Evolutionary conservation across 2,888 invertebrate species (phyloP).

Genomic region (Tiliacea citrago): DNA sequence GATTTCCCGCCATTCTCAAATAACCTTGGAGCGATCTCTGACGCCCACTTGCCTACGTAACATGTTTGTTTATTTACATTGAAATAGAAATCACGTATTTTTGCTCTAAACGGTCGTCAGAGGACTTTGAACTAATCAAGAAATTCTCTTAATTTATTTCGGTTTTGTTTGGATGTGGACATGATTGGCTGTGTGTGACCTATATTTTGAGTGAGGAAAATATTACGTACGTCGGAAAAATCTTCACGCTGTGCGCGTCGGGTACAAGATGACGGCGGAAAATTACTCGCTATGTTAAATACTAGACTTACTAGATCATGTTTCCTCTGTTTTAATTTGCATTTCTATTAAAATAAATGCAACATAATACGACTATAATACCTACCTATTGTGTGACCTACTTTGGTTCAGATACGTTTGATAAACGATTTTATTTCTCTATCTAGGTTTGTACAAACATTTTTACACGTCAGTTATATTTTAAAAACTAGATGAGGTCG

Average conservation of each 20-base stretch:
- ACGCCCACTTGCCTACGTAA: slow-evolving; percentile 81
- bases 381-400: not conserved
- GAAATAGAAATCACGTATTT: slow-evolving; percentile 77
- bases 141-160: slow-evolving; percentile 40
- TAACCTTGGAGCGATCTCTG: slow-evolving; percentile 82
- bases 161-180: slow-evolving; percentile 20
- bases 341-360: slow-evolving; percentile 10
- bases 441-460: too few species aligned
- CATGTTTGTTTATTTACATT: slow-evolving; percentile 81
- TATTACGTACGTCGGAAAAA: not conserved
- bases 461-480: too few species aligned
- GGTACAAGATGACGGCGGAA: slow-evolving; percentile 29
- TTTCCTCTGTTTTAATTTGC: not conserved
- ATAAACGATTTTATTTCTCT: too few species aligned
- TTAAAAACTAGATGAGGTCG: too few species aligned
- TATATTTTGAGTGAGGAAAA: slow-evolving; percentile 28
- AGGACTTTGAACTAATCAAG: slow-evolving; percentile 59
- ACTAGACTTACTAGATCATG: slow-evolving; percentile 9
- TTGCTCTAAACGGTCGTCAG: slow-evolving; percentile 65
- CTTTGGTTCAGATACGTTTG: not conserved
- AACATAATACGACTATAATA: not conserved
- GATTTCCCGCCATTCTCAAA: slow-evolving; percentile 82
- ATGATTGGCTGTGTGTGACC: slow-evolving; percentile 31
- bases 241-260: slow-evolving; percentile 32
- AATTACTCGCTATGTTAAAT: slow-evolving; percentile 10